Percentiles rank a stretch among this genome's conserved stretches.
Evolutionary conservation across 2,888 invertebrate species (phyloP).

Genomic region (Chalcis sispes): DNA sequence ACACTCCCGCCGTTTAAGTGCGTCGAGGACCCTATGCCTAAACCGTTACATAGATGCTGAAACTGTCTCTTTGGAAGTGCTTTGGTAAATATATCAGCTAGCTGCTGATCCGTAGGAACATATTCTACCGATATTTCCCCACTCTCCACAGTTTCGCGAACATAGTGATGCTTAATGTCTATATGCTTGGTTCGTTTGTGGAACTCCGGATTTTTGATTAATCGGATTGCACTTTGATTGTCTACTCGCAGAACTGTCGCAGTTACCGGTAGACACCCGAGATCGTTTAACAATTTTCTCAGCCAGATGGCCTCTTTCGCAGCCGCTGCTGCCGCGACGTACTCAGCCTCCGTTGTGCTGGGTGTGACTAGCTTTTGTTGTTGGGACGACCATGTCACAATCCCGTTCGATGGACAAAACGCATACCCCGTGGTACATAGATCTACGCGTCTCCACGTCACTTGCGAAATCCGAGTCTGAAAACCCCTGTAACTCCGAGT

Average conservation of each 20-base stretch:
- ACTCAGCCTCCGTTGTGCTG: not conserved
- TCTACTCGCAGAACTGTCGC: not conserved
- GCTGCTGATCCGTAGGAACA: too few species aligned
- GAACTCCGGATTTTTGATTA: not conserved
- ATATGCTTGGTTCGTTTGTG: not conserved
- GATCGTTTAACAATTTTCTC: not conserved
- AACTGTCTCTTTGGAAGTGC: too few species aligned
- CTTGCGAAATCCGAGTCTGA: not conserved
- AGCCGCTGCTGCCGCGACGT: not conserved
- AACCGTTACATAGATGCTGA: too few species aligned
- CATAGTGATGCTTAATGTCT: not conserved
- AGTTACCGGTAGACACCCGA: not conserved
- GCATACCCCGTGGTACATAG: not conserved
- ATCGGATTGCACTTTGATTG: not conserved
- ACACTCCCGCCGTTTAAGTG: too few species aligned
- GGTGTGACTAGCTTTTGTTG: slow-evolving; percentile 11
- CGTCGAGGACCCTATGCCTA: too few species aligned
- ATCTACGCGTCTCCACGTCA: not conserved
- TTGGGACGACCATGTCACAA: slow-evolving; percentile 19
- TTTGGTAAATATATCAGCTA: too few species aligned
- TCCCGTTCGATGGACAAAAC: slow-evolving; percentile 19
- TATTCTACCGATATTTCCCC: not conserved
- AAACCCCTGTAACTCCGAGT: not conserved
- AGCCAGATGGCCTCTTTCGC: slow-evolving; percentile 32
- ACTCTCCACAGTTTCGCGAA: not conserved